Percentiles rank a stretch among this genome's conserved stretches.
phyloP scores from a whole-genome alignment of 2,888 invertebrate genomes.

The Idaea straminata region DNA sequence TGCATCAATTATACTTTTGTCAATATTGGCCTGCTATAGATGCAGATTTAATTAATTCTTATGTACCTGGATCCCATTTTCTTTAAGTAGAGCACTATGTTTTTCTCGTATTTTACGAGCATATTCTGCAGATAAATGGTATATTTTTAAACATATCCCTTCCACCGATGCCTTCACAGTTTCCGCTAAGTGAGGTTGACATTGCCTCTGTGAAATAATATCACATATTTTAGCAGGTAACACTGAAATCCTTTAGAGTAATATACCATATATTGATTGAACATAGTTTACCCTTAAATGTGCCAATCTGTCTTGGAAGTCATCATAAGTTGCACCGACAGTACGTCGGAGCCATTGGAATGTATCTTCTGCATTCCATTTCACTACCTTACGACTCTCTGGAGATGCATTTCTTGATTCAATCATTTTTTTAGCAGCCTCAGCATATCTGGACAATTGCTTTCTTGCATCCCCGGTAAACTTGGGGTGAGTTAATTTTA shows the following conservation, averaged over 20 bases:
- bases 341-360: conserved; percentile 97
- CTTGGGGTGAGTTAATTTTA: conserved; percentile 96
- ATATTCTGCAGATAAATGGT: conserved; percentile 94
- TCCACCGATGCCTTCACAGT: conserved; percentile 97
- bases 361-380: conserved; percentile 99
- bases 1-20: background rate
- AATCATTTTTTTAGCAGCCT: conserved; percentile 98
- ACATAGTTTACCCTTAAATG: conserved; percentile 85
- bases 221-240: conserved; percentile 6
- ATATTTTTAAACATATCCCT: conserved; percentile 96
- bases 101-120: conserved; percentile 94
- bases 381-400: conserved; percentile 97
- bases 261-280: background rate
- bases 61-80: conserved; percentile 86
- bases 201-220: conserved; percentile 84
- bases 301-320: conserved; percentile 92
- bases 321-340: conserved; percentile 95
- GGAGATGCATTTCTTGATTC: conserved; percentile 95
- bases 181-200: conserved; percentile 96
- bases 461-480: conserved; percentile 97
- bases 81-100: conserved; percentile 91
- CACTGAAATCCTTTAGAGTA: background rate
- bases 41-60: background rate
- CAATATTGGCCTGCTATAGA: background rate
- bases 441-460: conserved; percentile 95